Evolutionary conservation across 1,140 invertebrate genomes (phyloP).

Genomic region (Caenorhabditis remanei): DNA sequence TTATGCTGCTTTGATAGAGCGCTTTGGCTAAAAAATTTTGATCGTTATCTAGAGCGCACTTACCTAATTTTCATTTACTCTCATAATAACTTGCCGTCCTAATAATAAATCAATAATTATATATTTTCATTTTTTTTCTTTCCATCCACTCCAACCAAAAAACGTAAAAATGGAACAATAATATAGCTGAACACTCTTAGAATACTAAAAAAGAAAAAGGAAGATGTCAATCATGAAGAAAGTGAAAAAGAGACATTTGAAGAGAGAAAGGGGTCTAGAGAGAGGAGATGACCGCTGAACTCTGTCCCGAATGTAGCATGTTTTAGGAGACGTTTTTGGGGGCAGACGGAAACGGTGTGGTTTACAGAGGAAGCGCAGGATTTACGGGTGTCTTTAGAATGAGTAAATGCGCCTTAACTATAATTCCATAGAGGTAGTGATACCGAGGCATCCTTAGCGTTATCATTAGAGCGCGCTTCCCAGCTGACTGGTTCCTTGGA

Average conservation of each 20-base stretch:
- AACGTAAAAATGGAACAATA: neutral
- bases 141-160: neutral
- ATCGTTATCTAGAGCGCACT: no score
- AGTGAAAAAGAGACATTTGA: constrained; percentile 26
- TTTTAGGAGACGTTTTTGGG: constrained; percentile 6
- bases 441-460: no score
- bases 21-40: no score
- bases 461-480: no score
- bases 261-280: constrained; percentile 16
- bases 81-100: no score
- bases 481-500: no score
- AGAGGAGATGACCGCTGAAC: constrained; percentile 25
- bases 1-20: no score
- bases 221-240: constrained; percentile 24
- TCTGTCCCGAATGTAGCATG: constrained; percentile 43
- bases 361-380: no score
- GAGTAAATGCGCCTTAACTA: no score
- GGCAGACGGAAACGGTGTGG: neutral
- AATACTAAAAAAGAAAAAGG: neutral
- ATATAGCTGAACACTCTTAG: neutral
- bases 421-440: no score
- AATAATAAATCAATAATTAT: neutral
- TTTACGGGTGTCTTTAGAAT: no score
- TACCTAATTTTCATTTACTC: no score
- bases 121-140: neutral